Evolutionary conservation across 1,140 invertebrate species (phyloP).

Genomic region (Calycopis cecrops): DNA sequence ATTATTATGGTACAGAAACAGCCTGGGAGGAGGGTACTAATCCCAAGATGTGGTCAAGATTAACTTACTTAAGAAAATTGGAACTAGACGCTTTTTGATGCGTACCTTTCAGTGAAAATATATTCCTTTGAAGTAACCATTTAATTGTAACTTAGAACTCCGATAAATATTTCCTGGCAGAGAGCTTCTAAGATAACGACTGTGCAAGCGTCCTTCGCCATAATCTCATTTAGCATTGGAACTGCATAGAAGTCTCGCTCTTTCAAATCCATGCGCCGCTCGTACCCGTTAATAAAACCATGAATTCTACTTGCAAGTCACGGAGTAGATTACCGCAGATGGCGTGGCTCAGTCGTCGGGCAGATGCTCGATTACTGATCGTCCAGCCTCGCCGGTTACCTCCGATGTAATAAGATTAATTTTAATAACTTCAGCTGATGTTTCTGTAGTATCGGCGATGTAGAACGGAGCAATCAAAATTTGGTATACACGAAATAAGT

Average conservation of each 20-base stretch:
- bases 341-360: slow-evolving; percentile 39
- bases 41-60: too few relatives aligned
- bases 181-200: neutral
- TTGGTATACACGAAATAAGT: too few relatives aligned
- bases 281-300: slow-evolving; percentile 49
- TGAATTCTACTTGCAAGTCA: slow-evolving; percentile 66
- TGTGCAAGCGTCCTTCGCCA: neutral
- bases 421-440: neutral
- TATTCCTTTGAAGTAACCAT: too few relatives aligned
- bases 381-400: slow-evolving; percentile 25
- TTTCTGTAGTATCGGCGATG: neutral
- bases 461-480: too few relatives aligned
- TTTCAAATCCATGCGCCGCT: slow-evolving; percentile 5
- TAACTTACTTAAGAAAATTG: too few relatives aligned
- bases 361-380: slow-evolving; percentile 40
- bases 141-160: neutral
- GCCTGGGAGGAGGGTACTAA: too few relatives aligned
- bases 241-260: slow-evolving; percentile 4
- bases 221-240: slow-evolving; percentile 10
- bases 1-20: too few relatives aligned
- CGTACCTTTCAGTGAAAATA: too few relatives aligned
- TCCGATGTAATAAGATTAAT: neutral
- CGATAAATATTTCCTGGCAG: neutral
- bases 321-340: slow-evolving; percentile 60
- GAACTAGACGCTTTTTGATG: too few relatives aligned